Base-by-base conservation (phyloP, 2,888 invertebrate genomes). In the Archips crataeganus region DNA sequence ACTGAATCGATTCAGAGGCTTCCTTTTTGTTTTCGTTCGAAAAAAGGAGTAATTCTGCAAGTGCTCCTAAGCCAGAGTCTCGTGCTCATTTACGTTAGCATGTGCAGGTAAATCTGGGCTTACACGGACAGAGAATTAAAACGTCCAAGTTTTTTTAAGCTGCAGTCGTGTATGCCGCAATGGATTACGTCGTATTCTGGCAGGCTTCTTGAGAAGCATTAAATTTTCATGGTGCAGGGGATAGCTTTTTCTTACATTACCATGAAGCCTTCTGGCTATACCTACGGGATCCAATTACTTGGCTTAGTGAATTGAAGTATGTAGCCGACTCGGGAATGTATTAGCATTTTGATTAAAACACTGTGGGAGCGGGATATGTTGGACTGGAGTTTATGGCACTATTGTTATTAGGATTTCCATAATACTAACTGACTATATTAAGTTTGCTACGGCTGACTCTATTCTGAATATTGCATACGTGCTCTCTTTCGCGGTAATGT, bases 191-290 rank as follows among this genome's bases (percentile, higher is more conserved):
- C 79, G 81, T 84, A 87, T 87, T 87, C 85, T 87, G 83, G 80
- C 86, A 85, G 88, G 90, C 89, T 92, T 90, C 91, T 88, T 84
- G 79, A 79, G 81, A 82, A 84, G 85, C 85, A 85, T 88, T 87
- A 88, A 83, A 84, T 84, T 87, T 89, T 87, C 84, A 87, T 81
- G 82, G 79, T 76, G 76, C 72, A 77, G 79, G 79, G 83, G 82
- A 84, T 75, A 75, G 78, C 75, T 83, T 84, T 84, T 91, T 88
- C 87, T 81, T 84, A 85, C 87, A 84, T 86, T 71, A 75, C 80
- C 80, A 79, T 79, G 88, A 90, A 91, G 85, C 87, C 88, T 82
- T 80, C 79, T 77, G 79, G 79, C 75, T 79, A 75, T 84, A 76
- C 77, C 79, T 79, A 76, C 74, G 81, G 77, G 76, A 77, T 90